Conservation (phyloP, 2,888 invertebrate genomes). For the Stenchaetothrips biformis region DNA sequence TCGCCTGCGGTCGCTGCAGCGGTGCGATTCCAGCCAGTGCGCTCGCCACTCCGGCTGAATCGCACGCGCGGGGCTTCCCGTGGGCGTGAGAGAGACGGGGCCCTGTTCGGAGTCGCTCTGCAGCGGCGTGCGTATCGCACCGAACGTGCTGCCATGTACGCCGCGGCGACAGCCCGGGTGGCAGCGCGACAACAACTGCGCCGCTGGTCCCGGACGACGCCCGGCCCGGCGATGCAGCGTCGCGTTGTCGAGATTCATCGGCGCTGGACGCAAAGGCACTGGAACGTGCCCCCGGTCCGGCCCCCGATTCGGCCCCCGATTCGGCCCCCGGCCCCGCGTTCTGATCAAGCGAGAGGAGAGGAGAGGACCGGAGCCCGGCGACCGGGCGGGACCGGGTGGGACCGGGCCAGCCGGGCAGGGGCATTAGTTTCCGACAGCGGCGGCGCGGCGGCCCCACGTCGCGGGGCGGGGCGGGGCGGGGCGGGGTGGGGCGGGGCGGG, state of each 20-base stretch:
- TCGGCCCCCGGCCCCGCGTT: not conserved
- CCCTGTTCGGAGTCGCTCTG: too few species aligned
- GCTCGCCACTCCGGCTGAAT: not conserved
- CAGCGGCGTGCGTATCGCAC: too few species aligned
- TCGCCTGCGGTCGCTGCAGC: too few species aligned
- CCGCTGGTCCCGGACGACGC: not conserved
- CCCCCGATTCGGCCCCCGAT: not conserved
- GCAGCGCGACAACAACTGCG: too few species aligned
- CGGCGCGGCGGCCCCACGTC: conserved; percentile 38
- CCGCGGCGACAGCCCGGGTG: too few species aligned
- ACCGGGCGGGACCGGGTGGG: not conserved
- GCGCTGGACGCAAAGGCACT: not conserved
- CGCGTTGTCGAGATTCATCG: too few species aligned
- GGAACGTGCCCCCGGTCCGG: conserved; percentile 2
- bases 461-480: not conserved
- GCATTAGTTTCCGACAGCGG: conserved; percentile 42
- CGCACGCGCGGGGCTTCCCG: not conserved
- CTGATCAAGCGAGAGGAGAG: not conserved
- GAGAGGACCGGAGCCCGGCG: not conserved
- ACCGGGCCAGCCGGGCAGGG: conserved; percentile 38
- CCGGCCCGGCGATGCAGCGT: not conserved
- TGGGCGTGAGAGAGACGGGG: too few species aligned
- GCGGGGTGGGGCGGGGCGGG: not conserved
- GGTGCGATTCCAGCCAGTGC: not conserved
- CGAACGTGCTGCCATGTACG: too few species aligned